These are phyloP conservation scores for Pilophorus perplexus DNA, from an alignment of 2,888 invertebrate species.

Conservation along the genomic window DNA sequence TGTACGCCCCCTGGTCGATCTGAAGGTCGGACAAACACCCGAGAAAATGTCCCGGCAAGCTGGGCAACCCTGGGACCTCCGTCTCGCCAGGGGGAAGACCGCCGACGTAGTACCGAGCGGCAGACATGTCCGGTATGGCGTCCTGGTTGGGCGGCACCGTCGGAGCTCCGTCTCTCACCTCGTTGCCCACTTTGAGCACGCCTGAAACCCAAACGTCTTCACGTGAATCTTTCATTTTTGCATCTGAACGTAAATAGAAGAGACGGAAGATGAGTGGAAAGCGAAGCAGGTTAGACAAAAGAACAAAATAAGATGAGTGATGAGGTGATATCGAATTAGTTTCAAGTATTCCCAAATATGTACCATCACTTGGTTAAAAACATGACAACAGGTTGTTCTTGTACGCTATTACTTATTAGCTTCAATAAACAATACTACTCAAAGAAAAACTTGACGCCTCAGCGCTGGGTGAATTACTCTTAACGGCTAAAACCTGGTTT, in stretches of 20 bases:
- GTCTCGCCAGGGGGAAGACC: conserved; percentile 76
- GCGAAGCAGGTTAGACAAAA: conserved; percentile 25
- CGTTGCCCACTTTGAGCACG: conserved; percentile 68
- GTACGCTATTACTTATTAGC: too few relatives aligned
- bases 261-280: conserved; percentile 23
- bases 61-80: conserved; percentile 52
- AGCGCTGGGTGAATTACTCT: too few relatives aligned
- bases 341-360: too few relatives aligned
- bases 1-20: conserved; percentile 68
- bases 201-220: conserved; percentile 53
- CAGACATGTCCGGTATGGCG: conserved; percentile 64
- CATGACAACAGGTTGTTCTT: too few relatives aligned
- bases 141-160: conserved; percentile 61
- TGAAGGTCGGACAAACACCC: conserved; percentile 81
- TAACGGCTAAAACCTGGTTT: too few relatives aligned
- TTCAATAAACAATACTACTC: too few relatives aligned
- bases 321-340: too few relatives aligned
- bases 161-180: conserved; percentile 60
- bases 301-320: too few relatives aligned
- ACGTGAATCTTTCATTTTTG: conserved; percentile 25
- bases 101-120: conserved; percentile 75
- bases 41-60: conserved; percentile 59
- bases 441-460: too few relatives aligned
- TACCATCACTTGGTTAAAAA: too few relatives aligned
- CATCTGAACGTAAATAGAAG: conserved; percentile 14